phyloP scores from a whole-genome alignment of 2,113 vertebrate genomes.

The Vimba vimba region DNA sequence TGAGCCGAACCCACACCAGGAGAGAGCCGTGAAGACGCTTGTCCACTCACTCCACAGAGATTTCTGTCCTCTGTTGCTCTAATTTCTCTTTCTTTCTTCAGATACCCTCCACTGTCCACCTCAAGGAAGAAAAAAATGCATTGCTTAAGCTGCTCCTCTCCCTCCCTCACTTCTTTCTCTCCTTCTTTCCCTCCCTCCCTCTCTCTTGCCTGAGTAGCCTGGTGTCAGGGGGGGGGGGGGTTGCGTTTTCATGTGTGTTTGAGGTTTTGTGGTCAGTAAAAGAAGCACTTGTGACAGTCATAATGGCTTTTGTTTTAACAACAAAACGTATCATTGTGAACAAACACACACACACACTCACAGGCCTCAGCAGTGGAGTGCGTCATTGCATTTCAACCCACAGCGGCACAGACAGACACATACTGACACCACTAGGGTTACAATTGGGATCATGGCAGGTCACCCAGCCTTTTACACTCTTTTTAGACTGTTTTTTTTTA shows the following conservation, averaged over 20 bases:
- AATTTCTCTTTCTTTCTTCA: slow-evolving; percentile 8
- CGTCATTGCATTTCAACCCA: slow-evolving; percentile 24
- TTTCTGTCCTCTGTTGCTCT: neutral
- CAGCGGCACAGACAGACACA: slow-evolving; percentile 45
- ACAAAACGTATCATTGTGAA: slow-evolving; percentile 47
- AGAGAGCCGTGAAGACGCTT: neutral
- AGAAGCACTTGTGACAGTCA: slow-evolving; percentile 42
- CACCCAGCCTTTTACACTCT: neutral
- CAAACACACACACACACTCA: slow-evolving; percentile 12
- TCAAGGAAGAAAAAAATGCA: slow-evolving; percentile 40
- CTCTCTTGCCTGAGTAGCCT: slow-evolving; percentile 3
- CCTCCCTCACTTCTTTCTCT: slow-evolving; percentile 17
- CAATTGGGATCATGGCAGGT: slow-evolving; percentile 18
- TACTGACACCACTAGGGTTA: slow-evolving; percentile 43
- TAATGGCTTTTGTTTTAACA: slow-evolving; percentile 53
- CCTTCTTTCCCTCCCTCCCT: neutral
- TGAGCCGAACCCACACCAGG: slow-evolving; percentile 15
- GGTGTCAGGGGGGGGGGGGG: slow-evolving; percentile 18
- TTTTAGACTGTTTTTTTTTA: neutral
- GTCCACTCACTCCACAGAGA: slow-evolving; percentile 29
- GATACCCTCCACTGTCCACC: slow-evolving; percentile 17
- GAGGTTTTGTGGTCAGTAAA: slow-evolving; percentile 33
- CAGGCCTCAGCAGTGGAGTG: slow-evolving; percentile 15
- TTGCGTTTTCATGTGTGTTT: slow-evolving; percentile 28
- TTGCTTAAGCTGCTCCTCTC: slow-evolving; percentile 30